These are phyloP conservation scores for Ivindomyrus marchei DNA, from an alignment of 2,113 vertebrate genomes.

Conservation along the genomic window DNA sequence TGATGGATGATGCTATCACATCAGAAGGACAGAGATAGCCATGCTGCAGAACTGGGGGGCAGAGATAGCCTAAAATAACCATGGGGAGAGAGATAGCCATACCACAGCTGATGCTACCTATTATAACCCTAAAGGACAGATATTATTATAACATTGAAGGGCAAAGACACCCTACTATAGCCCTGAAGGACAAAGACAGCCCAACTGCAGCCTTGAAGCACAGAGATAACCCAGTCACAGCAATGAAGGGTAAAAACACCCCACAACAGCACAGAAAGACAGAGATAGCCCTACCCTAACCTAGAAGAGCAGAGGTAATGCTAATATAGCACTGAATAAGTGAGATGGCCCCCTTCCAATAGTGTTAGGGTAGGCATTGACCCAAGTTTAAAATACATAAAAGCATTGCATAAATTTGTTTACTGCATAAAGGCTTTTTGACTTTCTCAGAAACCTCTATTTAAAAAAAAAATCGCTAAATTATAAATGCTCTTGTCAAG, in stretches of 20 bases:
- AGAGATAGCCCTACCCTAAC: neutral
- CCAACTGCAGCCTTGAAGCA: neutral
- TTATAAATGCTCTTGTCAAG: no score
- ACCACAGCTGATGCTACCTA: neutral
- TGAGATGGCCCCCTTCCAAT: neutral
- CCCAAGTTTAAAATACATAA: no score
- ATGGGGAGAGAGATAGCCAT: neutral
- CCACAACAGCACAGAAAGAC: neutral
- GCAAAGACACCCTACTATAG: neutral
- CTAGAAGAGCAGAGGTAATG: neutral
- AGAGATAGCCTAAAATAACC: neutral
- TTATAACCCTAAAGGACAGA: neutral
- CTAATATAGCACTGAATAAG: neutral
- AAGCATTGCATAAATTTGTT: no score
- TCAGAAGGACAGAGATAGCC: neutral
- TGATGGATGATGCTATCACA: constrained; percentile 3
- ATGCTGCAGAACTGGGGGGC: neutral
- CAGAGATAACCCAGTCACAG: neutral
- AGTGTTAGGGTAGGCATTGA: no score
- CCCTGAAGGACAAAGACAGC: neutral
- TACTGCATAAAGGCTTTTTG: no score
- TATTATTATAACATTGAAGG: neutral
- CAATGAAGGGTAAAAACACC: neutral
- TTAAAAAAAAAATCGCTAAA: no score
- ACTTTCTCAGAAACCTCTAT: no score